These are phyloP conservation scores for Enoplolaimus lenunculus DNA, from an alignment of 2,888 invertebrate genomes.

Conservation along the genomic window DNA sequence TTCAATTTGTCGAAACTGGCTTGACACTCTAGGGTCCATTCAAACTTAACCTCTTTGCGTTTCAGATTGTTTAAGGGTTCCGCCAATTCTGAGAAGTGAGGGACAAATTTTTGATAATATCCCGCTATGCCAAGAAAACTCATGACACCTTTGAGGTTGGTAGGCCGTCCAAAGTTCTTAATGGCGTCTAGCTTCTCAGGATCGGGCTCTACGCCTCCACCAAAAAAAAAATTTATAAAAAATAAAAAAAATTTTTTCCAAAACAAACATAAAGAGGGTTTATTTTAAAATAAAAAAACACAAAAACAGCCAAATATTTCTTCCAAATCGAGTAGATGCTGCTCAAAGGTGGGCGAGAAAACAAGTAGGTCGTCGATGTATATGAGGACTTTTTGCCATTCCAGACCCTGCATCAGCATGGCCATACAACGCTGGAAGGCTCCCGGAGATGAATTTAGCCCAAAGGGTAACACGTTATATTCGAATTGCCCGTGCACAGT, in stretches of 20 bases:
- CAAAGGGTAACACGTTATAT: background rate
- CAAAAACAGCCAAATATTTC: conserved; percentile 24
- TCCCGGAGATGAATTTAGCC: background rate
- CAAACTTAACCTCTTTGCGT: conserved; percentile 25
- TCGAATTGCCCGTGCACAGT: background rate
- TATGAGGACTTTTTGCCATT: background rate
- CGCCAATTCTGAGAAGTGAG: conserved; percentile 25
- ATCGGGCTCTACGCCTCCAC: conserved; percentile 22
- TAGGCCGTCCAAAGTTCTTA: conserved; percentile 24
- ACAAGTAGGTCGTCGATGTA: conserved; percentile 21
- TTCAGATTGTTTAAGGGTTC: conserved; percentile 27
- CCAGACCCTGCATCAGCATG: background rate
- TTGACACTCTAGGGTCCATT: conserved; percentile 24
- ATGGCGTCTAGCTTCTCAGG: conserved; percentile 24
- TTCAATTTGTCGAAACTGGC: conserved; percentile 24
- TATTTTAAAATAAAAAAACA: conserved; percentile 23
- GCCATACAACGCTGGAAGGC: conserved; percentile 4
- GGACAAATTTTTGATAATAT: conserved; percentile 25
- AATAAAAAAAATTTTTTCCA: conserved; percentile 1
- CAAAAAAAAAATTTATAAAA: conserved; percentile 24
- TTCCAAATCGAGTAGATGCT: conserved; percentile 22
- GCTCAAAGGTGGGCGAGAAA: conserved; percentile 20
- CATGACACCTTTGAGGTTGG: conserved; percentile 24
- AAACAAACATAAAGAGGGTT: conserved; percentile 26
- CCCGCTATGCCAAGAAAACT: conserved; percentile 27